phyloP scores from a whole-genome alignment of 2,113 vertebrate species.

The Numida meleagris region DNA sequence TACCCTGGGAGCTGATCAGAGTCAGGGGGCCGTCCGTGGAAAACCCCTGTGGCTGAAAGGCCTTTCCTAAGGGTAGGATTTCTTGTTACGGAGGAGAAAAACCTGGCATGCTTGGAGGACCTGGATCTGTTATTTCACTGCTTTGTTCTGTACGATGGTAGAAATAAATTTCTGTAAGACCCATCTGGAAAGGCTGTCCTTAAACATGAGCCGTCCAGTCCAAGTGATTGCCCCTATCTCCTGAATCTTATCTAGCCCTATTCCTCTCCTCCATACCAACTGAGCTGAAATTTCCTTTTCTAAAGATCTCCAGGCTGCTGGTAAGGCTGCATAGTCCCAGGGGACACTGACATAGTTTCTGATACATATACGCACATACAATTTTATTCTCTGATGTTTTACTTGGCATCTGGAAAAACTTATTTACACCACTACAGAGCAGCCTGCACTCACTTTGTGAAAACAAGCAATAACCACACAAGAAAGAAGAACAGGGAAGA shows the following conservation, averaged over 20 bases:
- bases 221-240: background rate
- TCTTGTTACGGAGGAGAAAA: background rate
- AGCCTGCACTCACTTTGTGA: background rate
- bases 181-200: background rate
- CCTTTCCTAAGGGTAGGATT: background rate
- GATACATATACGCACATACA: background rate
- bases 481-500: background rate
- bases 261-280: background rate
- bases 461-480: conserved; percentile 33
- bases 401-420: background rate
- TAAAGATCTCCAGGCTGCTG: background rate
- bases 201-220: background rate
- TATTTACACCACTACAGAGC: background rate
- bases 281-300: background rate
- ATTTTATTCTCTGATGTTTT: conserved; percentile 1
- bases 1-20: background rate
- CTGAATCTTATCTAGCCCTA: background rate
- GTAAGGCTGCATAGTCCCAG: background rate
- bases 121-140: background rate
- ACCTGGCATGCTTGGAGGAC: background rate
- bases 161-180: background rate
- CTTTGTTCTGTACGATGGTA: background rate
- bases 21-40: background rate
- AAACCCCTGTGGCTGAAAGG: background rate
- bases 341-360: background rate